Evolutionary conservation across 1,140 invertebrate species (phyloP).

Genomic region (Heliconius nattereri): DNA sequence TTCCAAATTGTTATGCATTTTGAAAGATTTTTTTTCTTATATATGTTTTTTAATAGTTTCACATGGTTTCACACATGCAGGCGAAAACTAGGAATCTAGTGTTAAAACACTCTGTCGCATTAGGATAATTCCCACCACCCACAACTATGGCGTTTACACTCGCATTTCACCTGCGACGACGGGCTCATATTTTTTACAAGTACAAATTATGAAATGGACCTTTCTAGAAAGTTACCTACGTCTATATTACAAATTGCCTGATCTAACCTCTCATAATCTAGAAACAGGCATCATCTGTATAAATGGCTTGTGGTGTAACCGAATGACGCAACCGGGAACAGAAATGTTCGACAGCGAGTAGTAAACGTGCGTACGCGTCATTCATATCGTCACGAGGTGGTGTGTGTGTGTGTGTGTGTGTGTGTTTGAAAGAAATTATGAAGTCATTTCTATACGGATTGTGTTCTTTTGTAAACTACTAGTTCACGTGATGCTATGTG

Average conservation of each 20-base stretch:
- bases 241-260: not conserved
- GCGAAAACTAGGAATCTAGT: not conserved
- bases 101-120: not conserved
- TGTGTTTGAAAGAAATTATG: conserved; percentile 50
- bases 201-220: too few species aligned
- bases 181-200: not conserved
- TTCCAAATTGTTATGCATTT: too few species aligned
- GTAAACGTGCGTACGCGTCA: conserved; percentile 72
- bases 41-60: not conserved
- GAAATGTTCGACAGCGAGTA: conserved; percentile 64
- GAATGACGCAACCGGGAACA: conserved; percentile 58
- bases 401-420: conserved; percentile 36
- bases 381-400: conserved; percentile 48
- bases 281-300: conserved; percentile 21
- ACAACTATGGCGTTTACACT: too few species aligned
- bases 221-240: too few species aligned
- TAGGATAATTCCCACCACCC: too few species aligned
- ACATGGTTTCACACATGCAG: not conserved
- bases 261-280: not conserved
- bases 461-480: conserved; percentile 31
- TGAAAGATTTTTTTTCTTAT: too few species aligned
- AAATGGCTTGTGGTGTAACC: conserved; percentile 40
- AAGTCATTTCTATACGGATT: conserved; percentile 64
- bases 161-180: too few species aligned
- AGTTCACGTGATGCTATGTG: conserved; percentile 43